Base-by-base conservation (phyloP, 92 coral and sea anemone species). In the Meandrina meandrites region DNA sequence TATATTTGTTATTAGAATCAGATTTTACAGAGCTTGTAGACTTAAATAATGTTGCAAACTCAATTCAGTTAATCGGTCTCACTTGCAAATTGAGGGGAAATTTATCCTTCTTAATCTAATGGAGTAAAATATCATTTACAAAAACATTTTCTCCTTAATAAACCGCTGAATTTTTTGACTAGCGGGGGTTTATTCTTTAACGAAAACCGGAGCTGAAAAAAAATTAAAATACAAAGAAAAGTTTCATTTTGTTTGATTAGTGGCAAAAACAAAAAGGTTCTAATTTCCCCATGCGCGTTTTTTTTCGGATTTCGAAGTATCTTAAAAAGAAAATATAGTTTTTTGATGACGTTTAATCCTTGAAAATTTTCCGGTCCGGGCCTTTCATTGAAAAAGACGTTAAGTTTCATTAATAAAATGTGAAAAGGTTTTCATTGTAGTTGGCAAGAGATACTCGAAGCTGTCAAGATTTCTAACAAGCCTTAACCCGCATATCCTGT, bases 401-500 rank as follows among this genome's bases (percentile, higher is more conserved):
- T 9, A 37, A 48, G 78, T 70, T 82, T 82, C 77, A 67, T 68
- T 47, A 50, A 9, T 5, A 32, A 51, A 24, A 72, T 24, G 72
- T 32, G n/a, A 73, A 31, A 28, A 24, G 22, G 35, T 31, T 27
- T 56, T n/a, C 73, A 74, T 73, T 84, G 87, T 51, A 84, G 56
- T 37, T 56, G 80, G n/a, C 31, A 74, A 50, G 64, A 73, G 74
- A 84, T 84, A 32, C 85, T 81, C 72, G 12, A 48, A 13, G 9
- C 53, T 48, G 53, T 48, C 53, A 28, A 42, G 85, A 81, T 30
- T 19, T 66, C 76, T 81, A 64, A 42, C 75, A 67, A 13, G 32
- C 3, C 51, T 81, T 32, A 34, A 22, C 58, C 76, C 51, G 31
- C 85, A 81, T 66, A 64, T 81, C 85, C 85, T 81, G 85, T 81